Evolutionary conservation across 2,888 invertebrate species (phyloP), one percentile per base, ranked within the genome.

Genomic region (Leptopilina syphax): DNA sequence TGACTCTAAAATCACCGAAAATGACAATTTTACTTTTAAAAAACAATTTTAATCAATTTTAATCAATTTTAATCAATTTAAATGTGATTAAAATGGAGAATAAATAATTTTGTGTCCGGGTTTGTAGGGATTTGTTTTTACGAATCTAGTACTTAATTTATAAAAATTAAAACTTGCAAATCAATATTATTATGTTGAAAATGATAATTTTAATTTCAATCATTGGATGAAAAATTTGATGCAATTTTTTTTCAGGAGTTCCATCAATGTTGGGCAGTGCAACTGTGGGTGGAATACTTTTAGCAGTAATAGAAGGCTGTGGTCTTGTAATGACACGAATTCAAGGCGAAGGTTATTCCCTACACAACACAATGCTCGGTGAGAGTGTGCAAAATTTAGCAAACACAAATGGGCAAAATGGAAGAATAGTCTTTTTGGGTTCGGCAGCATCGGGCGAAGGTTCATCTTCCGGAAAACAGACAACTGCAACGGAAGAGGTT

Each of bases 291-390:
- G 98, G 98, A 65, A 96, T 98, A 79, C 94, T 99, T 54, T 93
- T 99, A 83, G 98, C 98, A 2, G 94, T 99, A 86, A 98, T 99
- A 87, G 99, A 99, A 94, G 99, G 99, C 83, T 96, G 98, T 82
- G 97, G 98, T 82, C 98, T 99, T 86, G 93, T 98, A 92, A 96
- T 98, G 90, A 98, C 97, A 18, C 94, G 97, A 88, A 94, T 97
- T 89, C 96, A 97, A 67, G 97, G 98, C 0, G 97, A 98, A 3
- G 54, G 34, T 34, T 73, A 54, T 73, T 54, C 73, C 4, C 73
- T 54, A 57, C 73, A 73, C 27, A 73, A 73, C 57, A 9, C 73
- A 73, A 73, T 41, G n/a, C 54, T 54, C 10, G 57, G 41, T 9
- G 57, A 73, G 1, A 73, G 73, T 73, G 57, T 73, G 27, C 73